Evolutionary conservation across 2,888 invertebrate species (phyloP), one percentile per base, ranked within the genome.

Genomic region (Muschampia plurimacula): DNA sequence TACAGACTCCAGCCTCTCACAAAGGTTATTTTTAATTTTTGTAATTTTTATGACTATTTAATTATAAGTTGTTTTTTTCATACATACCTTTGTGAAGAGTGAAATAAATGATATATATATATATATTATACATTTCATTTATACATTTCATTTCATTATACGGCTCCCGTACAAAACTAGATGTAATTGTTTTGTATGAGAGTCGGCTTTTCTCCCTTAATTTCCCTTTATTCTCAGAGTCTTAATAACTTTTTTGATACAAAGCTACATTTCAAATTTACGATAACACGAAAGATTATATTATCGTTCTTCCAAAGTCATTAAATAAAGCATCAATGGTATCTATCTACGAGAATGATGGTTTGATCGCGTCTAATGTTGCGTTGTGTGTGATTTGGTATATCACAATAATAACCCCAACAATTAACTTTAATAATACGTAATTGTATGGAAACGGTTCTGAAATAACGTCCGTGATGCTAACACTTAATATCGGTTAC

Each of bases 401-500:
- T 86, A 88, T 86, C 86, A 87, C 81, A 80, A 79, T 86, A 86
- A 89, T 89, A 79, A 84, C 79, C 79, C 74, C 77, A 83, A 80
- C 85, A 88, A 91, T 91, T 90, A 91, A 87, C 74, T 84, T 73
- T 90, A 91, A 91, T 90, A 86, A 86, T 82, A 83, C 80, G 82
- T 87, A 87, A 90, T 88, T 80, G 82, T 74, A 46, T 74, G 71
- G 67, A 76, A 75, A 74, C 72, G 57, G 55, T 67, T 68, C 39
- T 57, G 68, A 39, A 28, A 66, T 66, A 57, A 64, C 63, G 36
- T 57, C 64, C 46, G 49, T 59, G 74, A 73, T 73, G 70, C 68
- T 59, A 64, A 67, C 67, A 15, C 57, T 72, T 72, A 72, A 68
- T 41, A 41, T 72, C 55, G 72, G 67, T 67, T 67, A 62, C 39